Conservation (phyloP, 2,888 invertebrate genomes). For the Chrysina gloriosa region DNA sequence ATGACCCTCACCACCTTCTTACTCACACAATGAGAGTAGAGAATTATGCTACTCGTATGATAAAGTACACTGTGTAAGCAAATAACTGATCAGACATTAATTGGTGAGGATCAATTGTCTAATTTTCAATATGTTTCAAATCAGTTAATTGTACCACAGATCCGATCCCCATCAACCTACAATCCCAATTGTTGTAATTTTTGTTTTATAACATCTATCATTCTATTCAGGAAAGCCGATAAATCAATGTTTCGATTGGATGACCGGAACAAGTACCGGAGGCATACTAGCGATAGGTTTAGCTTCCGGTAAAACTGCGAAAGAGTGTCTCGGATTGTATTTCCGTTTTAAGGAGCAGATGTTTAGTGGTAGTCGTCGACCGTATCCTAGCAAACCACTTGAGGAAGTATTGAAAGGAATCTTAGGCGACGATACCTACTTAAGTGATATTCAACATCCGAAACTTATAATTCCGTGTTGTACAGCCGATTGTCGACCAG, state of each 20-base stretch:
- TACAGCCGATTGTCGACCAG: constrained; percentile 91
- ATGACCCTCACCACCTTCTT: too few relatives aligned
- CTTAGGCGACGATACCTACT: constrained; percentile 85
- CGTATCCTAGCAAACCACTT: constrained; percentile 87
- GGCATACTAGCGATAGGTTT: constrained; percentile 89
- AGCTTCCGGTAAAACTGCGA: constrained; percentile 81
- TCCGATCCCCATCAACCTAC: too few relatives aligned
- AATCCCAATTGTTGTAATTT: not conserved
- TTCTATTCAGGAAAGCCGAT: constrained; percentile 71
- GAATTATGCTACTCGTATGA: too few relatives aligned
- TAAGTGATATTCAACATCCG: constrained; percentile 86
- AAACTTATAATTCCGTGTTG: constrained; percentile 91
- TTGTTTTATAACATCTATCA: not conserved
- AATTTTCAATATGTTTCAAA: too few relatives aligned
- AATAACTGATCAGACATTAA: too few relatives aligned
- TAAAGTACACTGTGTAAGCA: too few relatives aligned
- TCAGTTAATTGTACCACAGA: too few relatives aligned
- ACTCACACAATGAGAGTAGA: too few relatives aligned
- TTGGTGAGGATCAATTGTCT: too few relatives aligned
- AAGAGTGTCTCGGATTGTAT: constrained; percentile 91
- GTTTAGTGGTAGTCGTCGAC: constrained; percentile 89
- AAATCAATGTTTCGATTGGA: constrained; percentile 93
- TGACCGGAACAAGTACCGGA: constrained; percentile 83
- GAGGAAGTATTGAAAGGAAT: constrained; percentile 90
- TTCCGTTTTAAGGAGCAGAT: constrained; percentile 94